Conservation (phyloP, 2,888 invertebrate genomes). For the Nematopogon swammerdamellus region DNA sequence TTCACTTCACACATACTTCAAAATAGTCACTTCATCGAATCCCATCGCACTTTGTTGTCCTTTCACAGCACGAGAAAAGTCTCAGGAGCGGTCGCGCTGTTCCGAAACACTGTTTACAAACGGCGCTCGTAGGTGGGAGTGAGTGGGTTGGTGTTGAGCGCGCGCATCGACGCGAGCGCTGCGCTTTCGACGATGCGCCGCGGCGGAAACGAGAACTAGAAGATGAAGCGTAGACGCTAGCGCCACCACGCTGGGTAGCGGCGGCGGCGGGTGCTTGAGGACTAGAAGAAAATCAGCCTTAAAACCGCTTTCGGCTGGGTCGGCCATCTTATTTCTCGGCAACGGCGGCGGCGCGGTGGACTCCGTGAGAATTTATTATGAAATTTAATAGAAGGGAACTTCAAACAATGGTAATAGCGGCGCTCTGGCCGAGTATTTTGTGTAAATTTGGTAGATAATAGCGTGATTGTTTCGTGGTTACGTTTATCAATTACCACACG, state of each 20-base stretch:
- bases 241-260: slow-evolving; percentile 23
- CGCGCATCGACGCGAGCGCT: slow-evolving; percentile 30
- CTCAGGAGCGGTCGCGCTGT: slow-evolving; percentile 26
- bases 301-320: background rate
- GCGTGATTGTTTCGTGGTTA: background rate
- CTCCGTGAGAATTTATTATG: background rate
- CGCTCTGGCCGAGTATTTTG: background rate
- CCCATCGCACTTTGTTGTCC: slow-evolving; percentile 27
- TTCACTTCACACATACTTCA: slow-evolving; percentile 27
- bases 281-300: background rate
- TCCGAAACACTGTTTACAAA: slow-evolving; percentile 41
- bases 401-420: background rate
- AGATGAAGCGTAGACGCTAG: slow-evolving; percentile 22
- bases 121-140: slow-evolving; percentile 46
- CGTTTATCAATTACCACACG: background rate
- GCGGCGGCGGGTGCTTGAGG: slow-evolving; percentile 8
- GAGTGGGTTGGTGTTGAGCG: slow-evolving; percentile 21
- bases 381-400: background rate
- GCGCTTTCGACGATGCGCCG: slow-evolving; percentile 14
- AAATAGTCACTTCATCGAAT: slow-evolving; percentile 28
- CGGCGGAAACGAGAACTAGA: slow-evolving; percentile 42
- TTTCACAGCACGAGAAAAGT: slow-evolving; percentile 26
- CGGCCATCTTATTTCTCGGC: background rate
- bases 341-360: background rate
- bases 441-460: background rate